A percentile compares a stretch with the other conserved stretches of the same genome.
Evolutionary conservation across 2,797 vertebrate genomes (phyloP).

Genomic region (Sparidentex hasta): DNA sequence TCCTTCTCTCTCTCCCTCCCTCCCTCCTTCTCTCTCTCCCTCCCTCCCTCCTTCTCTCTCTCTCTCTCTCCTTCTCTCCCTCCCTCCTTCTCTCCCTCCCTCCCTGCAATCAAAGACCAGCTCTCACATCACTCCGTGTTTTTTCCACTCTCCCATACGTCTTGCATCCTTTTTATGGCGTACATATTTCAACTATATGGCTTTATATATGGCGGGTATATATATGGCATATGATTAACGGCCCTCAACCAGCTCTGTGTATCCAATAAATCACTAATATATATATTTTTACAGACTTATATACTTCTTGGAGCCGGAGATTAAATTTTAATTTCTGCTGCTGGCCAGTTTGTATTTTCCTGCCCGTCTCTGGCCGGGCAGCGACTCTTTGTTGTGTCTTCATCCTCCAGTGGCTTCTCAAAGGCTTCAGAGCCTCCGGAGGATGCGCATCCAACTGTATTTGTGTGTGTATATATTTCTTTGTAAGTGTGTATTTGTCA

Average conservation of each 20-base stretch:
- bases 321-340: slow-evolving; percentile 78
- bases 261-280: slow-evolving; percentile 80
- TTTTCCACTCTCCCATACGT: slow-evolving; percentile 59
- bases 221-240: slow-evolving; percentile 78
- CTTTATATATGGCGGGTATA: slow-evolving; percentile 72
- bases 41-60: background rate
- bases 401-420: slow-evolving; percentile 27
- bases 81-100: background rate
- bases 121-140: slow-evolving; percentile 60
- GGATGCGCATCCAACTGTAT: background rate
- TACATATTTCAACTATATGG: slow-evolving; percentile 82
- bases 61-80: slow-evolving; percentile 11
- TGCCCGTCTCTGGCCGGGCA: background rate
- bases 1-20: slow-evolving; percentile 8
- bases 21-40: slow-evolving; percentile 3
- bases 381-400: slow-evolving; percentile 41
- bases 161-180: slow-evolving; percentile 77
- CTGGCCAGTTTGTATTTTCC: slow-evolving; percentile 14
- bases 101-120: slow-evolving; percentile 51
- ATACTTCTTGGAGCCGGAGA: slow-evolving; percentile 66
- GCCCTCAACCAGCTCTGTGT: slow-evolving; percentile 65
- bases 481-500: slow-evolving; percentile 24
- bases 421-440: slow-evolving; percentile 18
- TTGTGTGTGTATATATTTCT: slow-evolving; percentile 12
- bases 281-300: slow-evolving; percentile 78